phyloP scores from a whole-genome alignment of 2,113 vertebrate genomes.

The Australoheros scitulus region DNA sequence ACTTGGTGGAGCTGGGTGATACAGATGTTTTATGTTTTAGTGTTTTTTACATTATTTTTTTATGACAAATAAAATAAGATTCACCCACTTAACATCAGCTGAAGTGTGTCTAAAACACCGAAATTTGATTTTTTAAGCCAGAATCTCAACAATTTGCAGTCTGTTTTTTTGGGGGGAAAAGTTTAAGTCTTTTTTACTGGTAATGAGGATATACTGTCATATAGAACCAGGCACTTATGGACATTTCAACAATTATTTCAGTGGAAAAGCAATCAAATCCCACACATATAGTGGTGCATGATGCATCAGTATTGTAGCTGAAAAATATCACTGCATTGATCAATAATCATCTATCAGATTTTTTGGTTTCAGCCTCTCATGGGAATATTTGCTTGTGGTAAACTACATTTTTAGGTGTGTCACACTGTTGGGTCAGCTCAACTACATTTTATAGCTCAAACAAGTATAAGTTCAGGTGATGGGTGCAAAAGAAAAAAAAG shows the following conservation, averaged over 20 bases:
- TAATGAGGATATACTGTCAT: not conserved
- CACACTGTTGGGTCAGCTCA: not conserved
- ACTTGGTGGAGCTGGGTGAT: constrained; percentile 22
- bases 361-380: fast-evolving
- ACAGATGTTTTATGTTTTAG: not conserved
- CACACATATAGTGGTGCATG: not conserved
- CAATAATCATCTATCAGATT: not conserved
- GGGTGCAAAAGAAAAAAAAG: too few species aligned
- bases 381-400: not conserved
- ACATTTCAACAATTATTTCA: not conserved
- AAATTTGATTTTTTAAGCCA: too few species aligned
- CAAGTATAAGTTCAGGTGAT: not conserved
- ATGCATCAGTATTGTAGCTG: not conserved
- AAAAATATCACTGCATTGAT: too few species aligned
- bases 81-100: too few species aligned
- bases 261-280: not conserved
- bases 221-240: not conserved
- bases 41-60: too few species aligned
- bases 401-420: not conserved
- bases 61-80: too few species aligned
- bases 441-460: not conserved
- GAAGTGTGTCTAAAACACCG: too few species aligned
- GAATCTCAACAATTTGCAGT: too few species aligned
- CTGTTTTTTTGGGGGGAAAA: too few species aligned
- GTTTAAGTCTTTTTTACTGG: not conserved